Evolutionary conservation across 2,797 vertebrate species (phyloP), one percentile per base, ranked within the genome.

Genomic region (Echeneis naucrates): DNA sequence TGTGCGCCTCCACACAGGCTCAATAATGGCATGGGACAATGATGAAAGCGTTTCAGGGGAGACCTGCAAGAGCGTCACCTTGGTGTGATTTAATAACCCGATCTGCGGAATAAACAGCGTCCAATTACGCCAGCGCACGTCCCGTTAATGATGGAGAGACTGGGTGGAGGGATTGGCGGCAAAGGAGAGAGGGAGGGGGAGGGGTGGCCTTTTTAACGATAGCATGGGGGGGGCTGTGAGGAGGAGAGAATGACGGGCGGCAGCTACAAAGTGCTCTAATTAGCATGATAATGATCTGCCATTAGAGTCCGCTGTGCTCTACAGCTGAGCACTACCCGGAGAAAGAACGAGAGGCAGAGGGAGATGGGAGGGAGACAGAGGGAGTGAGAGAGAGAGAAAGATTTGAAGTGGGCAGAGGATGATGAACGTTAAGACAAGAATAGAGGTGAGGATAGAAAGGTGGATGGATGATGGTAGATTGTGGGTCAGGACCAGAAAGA

Each of bases 241-340:
- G 78, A 80, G 78, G 84, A 80, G 85, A 87, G 88, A 89, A 88
- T 92, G 89, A 92, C 87, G 88, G 90, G 91, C 91, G 88, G 92
- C 89, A 93, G 92, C 90, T 92, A 93, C 92, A 93, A 93, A 93
- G 92, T 93, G 92, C 92, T 93, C 90, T 93, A 93, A 93, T 93
- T 93, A 93, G 92, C 92, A 93, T 93, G 92, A 93, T 93, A 93
- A 93, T 93, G 92, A 93, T 93, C 92, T 93, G 92, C 90, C 92
- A 93, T 93, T 93, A 93, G 90, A 92, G 91, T 92, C 87, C 78
- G 87, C 89, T 90, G 87, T 85, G 91, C 92, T 92, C 89, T 93
- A 92, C 89, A 92, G 90, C 91, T 92, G 91, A 91, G 91, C 89
- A 83, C 89, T 92, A 92, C 90, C 86, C 85, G 54, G 87, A 88